These are phyloP conservation scores for Prenolepis imparis DNA, from an alignment of 2,888 invertebrate genomes.

Conservation along the genomic window DNA sequence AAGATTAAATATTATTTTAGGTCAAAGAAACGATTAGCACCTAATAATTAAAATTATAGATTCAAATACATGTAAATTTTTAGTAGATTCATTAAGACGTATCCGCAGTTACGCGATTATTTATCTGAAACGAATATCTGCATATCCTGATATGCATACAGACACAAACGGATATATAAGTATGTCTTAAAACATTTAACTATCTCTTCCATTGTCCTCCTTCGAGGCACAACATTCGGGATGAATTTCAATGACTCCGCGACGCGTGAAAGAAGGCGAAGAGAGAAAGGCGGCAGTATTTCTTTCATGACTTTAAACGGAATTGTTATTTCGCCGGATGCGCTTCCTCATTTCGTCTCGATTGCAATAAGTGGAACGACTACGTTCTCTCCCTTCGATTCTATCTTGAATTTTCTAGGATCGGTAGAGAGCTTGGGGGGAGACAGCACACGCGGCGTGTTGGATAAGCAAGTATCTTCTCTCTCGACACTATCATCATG, in stretches of 20 bases:
- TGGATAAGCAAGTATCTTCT: conserved; percentile 24
- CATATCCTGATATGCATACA: background rate
- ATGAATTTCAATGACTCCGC: conserved; percentile 56
- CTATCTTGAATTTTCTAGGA: conserved; percentile 27
- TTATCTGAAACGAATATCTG: conserved; percentile 7
- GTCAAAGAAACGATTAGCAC: background rate
- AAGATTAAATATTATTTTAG: background rate
- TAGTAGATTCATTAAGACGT: background rate
- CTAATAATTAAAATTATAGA: background rate
- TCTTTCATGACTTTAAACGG: conserved; percentile 1
- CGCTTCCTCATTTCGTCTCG: conserved; percentile 36
- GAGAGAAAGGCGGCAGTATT: conserved; percentile 28
- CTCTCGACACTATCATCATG: conserved; percentile 24
- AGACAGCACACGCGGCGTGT: background rate
- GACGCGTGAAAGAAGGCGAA: conserved; percentile 32
- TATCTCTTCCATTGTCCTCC: conserved; percentile 61
- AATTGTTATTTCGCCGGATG: conserved; percentile 50
- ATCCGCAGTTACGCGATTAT: background rate
- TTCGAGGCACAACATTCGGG: conserved; percentile 50
- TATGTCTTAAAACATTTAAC: conserved; percentile 49
- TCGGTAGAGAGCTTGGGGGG: background rate
- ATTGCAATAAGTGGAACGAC: conserved; percentile 48
- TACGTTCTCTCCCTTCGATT: conserved; percentile 41
- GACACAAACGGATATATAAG: conserved; percentile 35
- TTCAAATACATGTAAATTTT: conserved; percentile 7